Conservation (phyloP, 2,888 invertebrate genomes). For the Stenurella melanura region DNA sequence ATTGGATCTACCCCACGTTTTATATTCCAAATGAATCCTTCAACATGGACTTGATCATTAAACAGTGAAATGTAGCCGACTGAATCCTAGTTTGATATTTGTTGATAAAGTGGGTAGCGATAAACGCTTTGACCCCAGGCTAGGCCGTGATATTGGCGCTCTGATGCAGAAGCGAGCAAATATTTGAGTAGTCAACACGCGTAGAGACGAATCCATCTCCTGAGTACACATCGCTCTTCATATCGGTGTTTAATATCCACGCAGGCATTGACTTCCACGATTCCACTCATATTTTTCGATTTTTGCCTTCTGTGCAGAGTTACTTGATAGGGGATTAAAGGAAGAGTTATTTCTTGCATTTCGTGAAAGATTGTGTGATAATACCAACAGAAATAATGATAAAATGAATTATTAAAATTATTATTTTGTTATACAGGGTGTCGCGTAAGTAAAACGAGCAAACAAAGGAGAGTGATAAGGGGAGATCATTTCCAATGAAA, state of each 20-base stretch:
- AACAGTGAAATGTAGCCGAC: slow-evolving; percentile 27
- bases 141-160: slow-evolving; percentile 68
- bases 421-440: too few species aligned
- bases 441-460: too few species aligned
- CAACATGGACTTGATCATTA: slow-evolving; percentile 24
- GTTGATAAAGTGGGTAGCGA: slow-evolving; percentile 51
- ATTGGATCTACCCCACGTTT: slow-evolving; percentile 1
- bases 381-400: too few species aligned
- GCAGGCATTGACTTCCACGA: slow-evolving; percentile 45
- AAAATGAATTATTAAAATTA: too few species aligned
- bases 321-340: neutral
- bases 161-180: slow-evolving; percentile 66
- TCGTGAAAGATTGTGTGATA: too few species aligned
- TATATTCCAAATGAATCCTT: slow-evolving; percentile 17
- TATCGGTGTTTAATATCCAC: slow-evolving; percentile 64
- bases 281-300: neutral
- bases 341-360: too few species aligned
- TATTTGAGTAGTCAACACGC: slow-evolving; percentile 73
- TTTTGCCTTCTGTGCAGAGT: neutral
- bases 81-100: slow-evolving; percentile 41
- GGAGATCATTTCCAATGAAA: too few species aligned
- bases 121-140: slow-evolving; percentile 65
- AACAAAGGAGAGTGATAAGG: too few species aligned
- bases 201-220: slow-evolving; percentile 69
- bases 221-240: slow-evolving; percentile 71